Percentiles rank a stretch among this genome's conserved stretches.
phyloP scores from a whole-genome alignment of 2,888 invertebrate species.

The Sericinus montela region DNA sequence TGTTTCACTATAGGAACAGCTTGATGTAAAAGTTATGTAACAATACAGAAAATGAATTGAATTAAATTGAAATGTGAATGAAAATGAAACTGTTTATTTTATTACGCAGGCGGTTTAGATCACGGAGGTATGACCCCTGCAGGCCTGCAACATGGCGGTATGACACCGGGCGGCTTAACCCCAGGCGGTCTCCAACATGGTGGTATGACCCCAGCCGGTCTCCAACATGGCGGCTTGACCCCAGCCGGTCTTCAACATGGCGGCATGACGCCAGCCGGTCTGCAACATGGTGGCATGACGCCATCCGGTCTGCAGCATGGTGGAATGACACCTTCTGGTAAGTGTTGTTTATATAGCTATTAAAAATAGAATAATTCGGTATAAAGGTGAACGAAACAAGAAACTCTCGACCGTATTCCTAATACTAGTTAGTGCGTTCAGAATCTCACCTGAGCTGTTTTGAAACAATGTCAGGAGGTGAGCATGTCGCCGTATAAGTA shows the following conservation, averaged over 20 bases:
- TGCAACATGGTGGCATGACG: conserved; percentile 5
- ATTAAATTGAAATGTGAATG: too few species aligned
- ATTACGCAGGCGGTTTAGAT: conserved; percentile 36
- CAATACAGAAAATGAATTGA: too few species aligned
- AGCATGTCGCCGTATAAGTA: too few species aligned
- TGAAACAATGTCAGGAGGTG: too few species aligned
- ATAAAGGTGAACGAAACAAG: too few species aligned
- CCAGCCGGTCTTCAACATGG: conserved; percentile 46
- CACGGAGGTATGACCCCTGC: conserved; percentile 49
- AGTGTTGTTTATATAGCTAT: conserved; percentile 32
- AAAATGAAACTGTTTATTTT: too few species aligned
- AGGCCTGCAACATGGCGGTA: conserved; percentile 51
- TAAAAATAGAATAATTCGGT: too few species aligned
- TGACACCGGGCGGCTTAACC: conserved; percentile 35
- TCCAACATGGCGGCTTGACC: conserved; percentile 30
- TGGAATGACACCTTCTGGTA: conserved; percentile 28
- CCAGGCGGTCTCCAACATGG: conserved; percentile 32
- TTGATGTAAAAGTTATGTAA: too few species aligned
- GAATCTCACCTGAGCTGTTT: too few species aligned
- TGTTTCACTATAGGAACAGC: too few species aligned
- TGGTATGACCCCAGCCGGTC: conserved; percentile 41
- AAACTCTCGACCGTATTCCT: too few species aligned
- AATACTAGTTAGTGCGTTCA: too few species aligned
- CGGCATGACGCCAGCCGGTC: conserved; percentile 41
- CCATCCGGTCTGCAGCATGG: conserved; percentile 32